Evolutionary conservation across 1,140 invertebrate species (phyloP).

Genomic region (Lordiphosa stackelbergi): DNA sequence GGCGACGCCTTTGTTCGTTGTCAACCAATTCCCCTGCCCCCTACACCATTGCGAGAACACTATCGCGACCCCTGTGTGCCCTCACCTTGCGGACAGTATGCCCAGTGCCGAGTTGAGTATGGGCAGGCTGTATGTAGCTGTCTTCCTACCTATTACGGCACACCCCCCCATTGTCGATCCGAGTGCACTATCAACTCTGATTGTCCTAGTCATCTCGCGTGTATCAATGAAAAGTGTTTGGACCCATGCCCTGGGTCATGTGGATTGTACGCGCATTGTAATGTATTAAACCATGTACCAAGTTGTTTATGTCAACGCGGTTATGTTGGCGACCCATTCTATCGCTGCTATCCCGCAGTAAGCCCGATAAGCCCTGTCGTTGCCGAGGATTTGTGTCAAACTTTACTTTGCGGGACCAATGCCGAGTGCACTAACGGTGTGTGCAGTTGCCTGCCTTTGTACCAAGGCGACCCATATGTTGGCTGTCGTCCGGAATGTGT

Average conservation of each 20-base stretch:
- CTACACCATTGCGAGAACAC: conserved; percentile 78
- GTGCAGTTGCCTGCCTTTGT: conserved; percentile 81
- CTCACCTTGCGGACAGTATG: conserved; percentile 86
- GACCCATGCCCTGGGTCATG: conserved; percentile 89
- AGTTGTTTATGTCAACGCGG: conserved; percentile 85
- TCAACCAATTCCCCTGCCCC: conserved; percentile 75
- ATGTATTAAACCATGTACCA: conserved; percentile 86
- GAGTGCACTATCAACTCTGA: conserved; percentile 86
- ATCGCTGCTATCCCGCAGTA: conserved; percentile 78
- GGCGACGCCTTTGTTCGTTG: conserved; percentile 89
- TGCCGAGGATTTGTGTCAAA: conserved; percentile 83
- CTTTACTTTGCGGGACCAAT: conserved; percentile 88
- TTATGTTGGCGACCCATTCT: conserved; percentile 82
- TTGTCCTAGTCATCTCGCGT: conserved; percentile 84
- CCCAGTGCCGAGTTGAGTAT: conserved; percentile 77
- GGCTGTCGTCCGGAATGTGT: conserved; percentile 90
- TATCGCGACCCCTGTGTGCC: conserved; percentile 85
- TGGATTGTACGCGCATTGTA: conserved; percentile 86
- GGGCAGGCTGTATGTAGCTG: conserved; percentile 84
- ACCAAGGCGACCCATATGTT: conserved; percentile 84
- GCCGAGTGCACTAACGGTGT: conserved; percentile 82
- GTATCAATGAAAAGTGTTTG: conserved; percentile 88
- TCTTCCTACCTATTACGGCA: conserved; percentile 82
- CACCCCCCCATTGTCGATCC: conserved; percentile 85
- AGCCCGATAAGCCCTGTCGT: conserved; percentile 78